phyloP scores from a whole-genome alignment of 2,113 vertebrate species.

The Vidua macroura region DNA sequence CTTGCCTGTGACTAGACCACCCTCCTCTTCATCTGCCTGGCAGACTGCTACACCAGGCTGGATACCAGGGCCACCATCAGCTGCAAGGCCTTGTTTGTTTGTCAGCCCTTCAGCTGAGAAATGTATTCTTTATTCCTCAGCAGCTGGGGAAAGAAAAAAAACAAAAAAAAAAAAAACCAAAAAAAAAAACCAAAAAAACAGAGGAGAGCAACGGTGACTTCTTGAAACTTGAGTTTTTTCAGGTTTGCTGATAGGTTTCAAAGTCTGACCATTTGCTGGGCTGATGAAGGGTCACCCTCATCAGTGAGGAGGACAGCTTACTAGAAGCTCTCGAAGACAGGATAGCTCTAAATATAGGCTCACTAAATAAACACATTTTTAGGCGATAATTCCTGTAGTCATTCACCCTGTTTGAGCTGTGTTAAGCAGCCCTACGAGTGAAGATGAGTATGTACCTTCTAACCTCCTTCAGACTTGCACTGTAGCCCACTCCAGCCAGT shows the following conservation, averaged over 20 bases:
- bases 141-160: background rate
- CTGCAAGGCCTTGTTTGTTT: background rate
- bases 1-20: background rate
- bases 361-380: background rate
- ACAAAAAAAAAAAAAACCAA: too few relatives aligned
- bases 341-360: background rate
- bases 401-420: background rate
- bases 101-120: background rate
- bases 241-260: background rate
- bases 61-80: background rate
- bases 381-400: background rate
- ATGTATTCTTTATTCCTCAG: background rate
- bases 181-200: too few relatives aligned
- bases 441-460: background rate
- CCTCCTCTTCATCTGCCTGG: constrained; percentile 23
- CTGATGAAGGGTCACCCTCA: background rate
- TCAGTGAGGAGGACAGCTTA: background rate
- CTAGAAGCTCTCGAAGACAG: background rate
- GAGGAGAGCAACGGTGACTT: background rate
- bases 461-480: background rate
- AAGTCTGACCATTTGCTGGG: background rate
- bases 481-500: background rate
- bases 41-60: background rate
- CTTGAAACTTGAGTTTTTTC: background rate
- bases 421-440: background rate